Evolutionary conservation across 2,797 vertebrate species (phyloP).

Genomic region (Sebastiscus albofasciatus): DNA sequence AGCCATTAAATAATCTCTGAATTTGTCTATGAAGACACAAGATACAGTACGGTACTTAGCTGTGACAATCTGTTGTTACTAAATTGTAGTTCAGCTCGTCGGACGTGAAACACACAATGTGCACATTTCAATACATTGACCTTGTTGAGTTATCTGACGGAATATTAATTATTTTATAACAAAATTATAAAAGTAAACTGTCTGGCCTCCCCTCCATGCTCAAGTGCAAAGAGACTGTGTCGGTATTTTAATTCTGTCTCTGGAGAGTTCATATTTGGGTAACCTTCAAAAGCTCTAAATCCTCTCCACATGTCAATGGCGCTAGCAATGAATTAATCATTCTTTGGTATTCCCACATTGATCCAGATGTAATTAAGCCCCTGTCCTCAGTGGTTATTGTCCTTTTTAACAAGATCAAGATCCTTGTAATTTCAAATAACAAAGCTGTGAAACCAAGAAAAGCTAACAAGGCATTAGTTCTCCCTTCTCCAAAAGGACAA

Average conservation of each 20-base stretch:
- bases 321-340: not conserved
- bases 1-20: not conserved
- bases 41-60: not conserved
- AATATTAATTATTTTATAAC: not conserved
- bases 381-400: not conserved
- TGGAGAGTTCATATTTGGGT: slow-evolving; percentile 4
- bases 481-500: no score
- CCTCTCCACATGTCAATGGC: slow-evolving; percentile 26
- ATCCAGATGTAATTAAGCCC: not conserved
- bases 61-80: not conserved
- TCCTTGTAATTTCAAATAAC: not conserved
- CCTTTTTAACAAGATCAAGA: not conserved
- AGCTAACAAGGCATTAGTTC: not conserved
- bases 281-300: slow-evolving; percentile 23
- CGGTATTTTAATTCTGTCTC: not conserved
- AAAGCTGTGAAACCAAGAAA: slow-evolving; percentile 3
- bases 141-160: not conserved
- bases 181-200: not conserved
- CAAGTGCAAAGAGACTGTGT: not conserved
- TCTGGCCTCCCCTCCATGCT: not conserved
- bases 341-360: not conserved
- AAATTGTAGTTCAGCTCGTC: not conserved
- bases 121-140: not conserved
- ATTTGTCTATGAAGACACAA: not conserved
- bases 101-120: not conserved